Percentiles rank a stretch among this genome's conserved stretches.
These are phyloP conservation scores for Cassiopea xamachana DNA, from an alignment of 30 jellyfish, hydroid and myxozoan species.

Conservation along the genomic window DNA sequence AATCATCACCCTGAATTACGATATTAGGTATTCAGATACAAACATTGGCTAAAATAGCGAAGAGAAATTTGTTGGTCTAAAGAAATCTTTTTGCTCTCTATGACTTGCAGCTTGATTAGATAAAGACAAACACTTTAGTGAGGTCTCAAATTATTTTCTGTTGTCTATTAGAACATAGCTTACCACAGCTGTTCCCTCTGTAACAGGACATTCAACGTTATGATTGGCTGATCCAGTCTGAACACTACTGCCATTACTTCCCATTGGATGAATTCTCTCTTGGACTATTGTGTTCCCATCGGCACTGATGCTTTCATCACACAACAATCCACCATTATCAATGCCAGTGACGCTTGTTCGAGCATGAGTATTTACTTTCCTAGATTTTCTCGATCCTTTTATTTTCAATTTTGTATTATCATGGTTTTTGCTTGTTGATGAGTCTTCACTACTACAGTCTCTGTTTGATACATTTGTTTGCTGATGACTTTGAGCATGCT, in stretches of 20 bases:
- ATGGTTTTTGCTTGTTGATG: not conserved
- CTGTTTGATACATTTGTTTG: not conserved
- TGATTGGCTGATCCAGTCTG: not conserved
- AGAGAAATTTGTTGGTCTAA: too few relatives aligned
- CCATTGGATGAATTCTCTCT: not conserved
- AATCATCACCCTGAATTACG: too few relatives aligned
- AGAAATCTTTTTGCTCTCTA: too few relatives aligned
- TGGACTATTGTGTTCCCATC: not conserved
- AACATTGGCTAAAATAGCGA: too few relatives aligned
- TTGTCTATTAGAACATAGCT: not conserved
- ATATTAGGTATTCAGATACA: too few relatives aligned
- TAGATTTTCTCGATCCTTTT: not conserved
- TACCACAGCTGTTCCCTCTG: not conserved
- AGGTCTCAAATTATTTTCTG: not conserved
- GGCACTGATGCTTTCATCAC: conserved; percentile 1
- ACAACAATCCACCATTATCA: conserved; percentile 23
- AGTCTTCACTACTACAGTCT: not conserved
- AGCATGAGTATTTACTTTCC: conserved; percentile 2
- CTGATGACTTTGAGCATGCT: not conserved
- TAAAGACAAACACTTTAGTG: not conserved
- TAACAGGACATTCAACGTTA: not conserved
- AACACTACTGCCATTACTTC: not conserved
- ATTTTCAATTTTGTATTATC: not conserved
- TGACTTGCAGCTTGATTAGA: too few relatives aligned
- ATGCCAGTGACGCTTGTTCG: conserved; percentile 8